Conservation (phyloP, 2,888 invertebrate genomes). For the Drosophila gaucha region DNA sequence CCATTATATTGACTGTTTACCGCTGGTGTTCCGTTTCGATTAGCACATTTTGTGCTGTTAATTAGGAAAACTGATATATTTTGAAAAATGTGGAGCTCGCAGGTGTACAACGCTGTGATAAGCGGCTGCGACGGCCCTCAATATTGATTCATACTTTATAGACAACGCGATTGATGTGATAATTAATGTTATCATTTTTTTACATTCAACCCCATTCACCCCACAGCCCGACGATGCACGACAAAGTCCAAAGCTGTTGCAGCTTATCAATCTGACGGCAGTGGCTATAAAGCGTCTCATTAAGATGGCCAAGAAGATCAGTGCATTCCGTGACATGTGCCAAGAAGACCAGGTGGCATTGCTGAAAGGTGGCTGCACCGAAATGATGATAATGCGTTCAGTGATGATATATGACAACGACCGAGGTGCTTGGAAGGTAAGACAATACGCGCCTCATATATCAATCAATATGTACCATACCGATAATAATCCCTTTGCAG, state of each 20-base stretch:
- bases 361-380: conserved; percentile 93
- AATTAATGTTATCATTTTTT: conserved; percentile 35
- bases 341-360: conserved; percentile 95
- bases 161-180: conserved; percentile 25
- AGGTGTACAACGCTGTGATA: conserved; percentile 65
- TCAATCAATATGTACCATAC: background rate
- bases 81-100: conserved; percentile 54
- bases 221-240: conserved; percentile 81
- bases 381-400: conserved; percentile 97
- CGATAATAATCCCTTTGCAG: conserved; percentile 83
- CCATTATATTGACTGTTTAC: conserved; percentile 50
- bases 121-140: conserved; percentile 8
- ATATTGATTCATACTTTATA: conserved; percentile 37
- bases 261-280: conserved; percentile 95
- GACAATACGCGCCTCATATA: background rate
- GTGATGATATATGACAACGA: conserved; percentile 95
- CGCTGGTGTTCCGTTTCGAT: conserved; percentile 60
- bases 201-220: background rate
- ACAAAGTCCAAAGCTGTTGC: conserved; percentile 90
- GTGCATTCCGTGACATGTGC: conserved; percentile 96
- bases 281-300: conserved; percentile 94
- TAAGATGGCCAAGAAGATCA: conserved; percentile 93
- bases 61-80: conserved; percentile 71
- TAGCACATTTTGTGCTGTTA: conserved; percentile 74
- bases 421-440: conserved; percentile 95